Base-by-base conservation (phyloP, 2,888 invertebrate genomes). In the Euproctis similis region DNA sequence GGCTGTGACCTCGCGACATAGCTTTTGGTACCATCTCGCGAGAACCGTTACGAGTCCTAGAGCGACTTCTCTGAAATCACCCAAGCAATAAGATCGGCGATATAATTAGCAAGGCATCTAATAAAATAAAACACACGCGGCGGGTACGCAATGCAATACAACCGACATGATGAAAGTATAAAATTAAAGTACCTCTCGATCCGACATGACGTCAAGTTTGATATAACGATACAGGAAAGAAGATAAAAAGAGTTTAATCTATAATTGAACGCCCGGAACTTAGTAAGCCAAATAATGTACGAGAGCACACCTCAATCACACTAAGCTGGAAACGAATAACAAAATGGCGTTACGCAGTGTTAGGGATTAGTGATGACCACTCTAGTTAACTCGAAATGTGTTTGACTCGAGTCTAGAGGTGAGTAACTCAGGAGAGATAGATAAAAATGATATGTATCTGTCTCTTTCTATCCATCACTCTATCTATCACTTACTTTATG, bases 111-210 rank as follows among this genome's bases (percentile, higher is more conserved):
- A 56, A 53, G 49, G 47, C 42, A 44, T 40, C 44, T 42, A 29
- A 51, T 42, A 61, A 66, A 68, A 72, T 65, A 63, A 66, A 73
- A 67, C 70, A 69, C 74, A 73, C 70, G 74, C 66, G 68, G 58
- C 59, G 51, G 59, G 57, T 58, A 57, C 49, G 53, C 45, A 30
- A 38, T 52, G 52, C 43, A 31, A 38, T 33, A 32, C 46, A 53
- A 39, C 47, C 39, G 36, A 45, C 44, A 51, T 47, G 48, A 53
- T 48, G 46, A 42, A 53, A 46, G 48, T 55, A 49, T 68, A 75
- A 68, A 58, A n/a, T n/a, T 63, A 65, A 65, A 75, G 66, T 75
- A 84, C 84, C 82, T 84, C 84, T 65, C 81, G 72, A 67, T 84
- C 84, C 42, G 84, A 84, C 84, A 84, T 84, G 45, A 54, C 59